phyloP scores from a whole-genome alignment of 2,888 invertebrate species.

The Rhagophthalmus giganteus region DNA sequence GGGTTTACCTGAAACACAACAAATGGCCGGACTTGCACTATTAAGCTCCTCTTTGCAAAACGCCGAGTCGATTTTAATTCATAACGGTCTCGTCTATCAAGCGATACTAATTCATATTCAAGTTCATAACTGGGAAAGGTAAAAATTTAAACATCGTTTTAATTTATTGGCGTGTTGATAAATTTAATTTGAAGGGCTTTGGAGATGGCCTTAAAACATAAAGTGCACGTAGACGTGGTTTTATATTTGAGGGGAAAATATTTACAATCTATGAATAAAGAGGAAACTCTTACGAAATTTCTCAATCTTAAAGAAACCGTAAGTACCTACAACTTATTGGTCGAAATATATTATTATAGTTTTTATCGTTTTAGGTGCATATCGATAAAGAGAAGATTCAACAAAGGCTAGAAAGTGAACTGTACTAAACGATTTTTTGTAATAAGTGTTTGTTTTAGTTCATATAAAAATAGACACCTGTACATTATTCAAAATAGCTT shows the following conservation, averaged over 20 bases:
- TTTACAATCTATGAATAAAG: constrained; percentile 61
- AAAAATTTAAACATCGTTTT: constrained; percentile 13
- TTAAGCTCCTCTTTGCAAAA: constrained; percentile 69
- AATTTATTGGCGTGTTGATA: constrained; percentile 1
- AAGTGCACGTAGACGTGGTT: constrained; percentile 73
- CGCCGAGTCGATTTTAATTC: constrained; percentile 71
- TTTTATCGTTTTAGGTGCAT: constrained; percentile 52
- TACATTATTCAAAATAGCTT: no score
- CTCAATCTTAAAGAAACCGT: constrained; percentile 54
- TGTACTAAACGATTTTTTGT: no score
- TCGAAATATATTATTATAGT: no score
- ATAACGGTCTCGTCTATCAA: constrained; percentile 67
- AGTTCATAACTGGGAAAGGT: constrained; percentile 76
- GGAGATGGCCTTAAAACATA: constrained; percentile 73
- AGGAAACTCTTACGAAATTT: constrained; percentile 63
- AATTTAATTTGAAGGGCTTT: constrained; percentile 65
- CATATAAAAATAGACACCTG: no score
- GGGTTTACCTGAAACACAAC: constrained; percentile 60
- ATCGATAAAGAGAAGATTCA: constrained; percentile 57
- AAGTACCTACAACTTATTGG: constrained; percentile 28
- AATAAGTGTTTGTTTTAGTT: no score
- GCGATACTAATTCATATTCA: constrained; percentile 73
- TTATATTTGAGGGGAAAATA: constrained; percentile 67
- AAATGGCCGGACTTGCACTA: constrained; percentile 69
- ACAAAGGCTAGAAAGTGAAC: constrained; percentile 42